These are phyloP conservation scores for Biston stratarius DNA, from an alignment of 2,888 invertebrate genomes.

Conservation along the genomic window DNA sequence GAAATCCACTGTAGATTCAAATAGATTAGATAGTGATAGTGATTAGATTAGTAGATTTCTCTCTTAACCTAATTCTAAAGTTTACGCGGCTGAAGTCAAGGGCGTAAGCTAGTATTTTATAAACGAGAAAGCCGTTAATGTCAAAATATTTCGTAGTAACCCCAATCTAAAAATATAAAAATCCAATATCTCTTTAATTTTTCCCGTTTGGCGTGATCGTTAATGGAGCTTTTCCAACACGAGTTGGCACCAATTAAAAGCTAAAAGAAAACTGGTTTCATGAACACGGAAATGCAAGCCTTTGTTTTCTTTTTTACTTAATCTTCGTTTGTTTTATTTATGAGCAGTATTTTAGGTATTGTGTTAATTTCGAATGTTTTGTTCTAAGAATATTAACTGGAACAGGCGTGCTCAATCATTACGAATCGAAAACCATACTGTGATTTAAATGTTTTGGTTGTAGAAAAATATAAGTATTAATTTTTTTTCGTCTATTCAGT, in stretches of 20 bases:
- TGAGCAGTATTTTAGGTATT: neutral
- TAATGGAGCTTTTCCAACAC: constrained; percentile 9
- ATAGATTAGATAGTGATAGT: too few relatives aligned
- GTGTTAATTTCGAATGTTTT: neutral
- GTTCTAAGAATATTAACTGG: neutral
- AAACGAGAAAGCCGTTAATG: neutral
- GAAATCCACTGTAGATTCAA: too few relatives aligned
- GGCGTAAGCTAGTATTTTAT: too few relatives aligned
- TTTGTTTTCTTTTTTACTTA: constrained; percentile 25
- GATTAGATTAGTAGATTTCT: too few relatives aligned
- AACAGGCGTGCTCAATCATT: too few relatives aligned
- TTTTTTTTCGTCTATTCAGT: too few relatives aligned
- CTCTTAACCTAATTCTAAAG: too few relatives aligned
- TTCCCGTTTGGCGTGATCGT: constrained; percentile 34
- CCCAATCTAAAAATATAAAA: constrained; percentile 3
- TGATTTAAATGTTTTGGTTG: neutral
- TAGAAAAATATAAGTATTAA: too few relatives aligned
- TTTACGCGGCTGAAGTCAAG: too few relatives aligned
- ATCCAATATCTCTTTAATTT: constrained; percentile 18
- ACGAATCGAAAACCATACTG: too few relatives aligned
- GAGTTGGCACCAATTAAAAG: constrained; percentile 43
- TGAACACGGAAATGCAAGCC: constrained; percentile 37
- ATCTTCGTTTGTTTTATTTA: constrained; percentile 6
- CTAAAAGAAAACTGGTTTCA: constrained; percentile 26
- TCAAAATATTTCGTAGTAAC: neutral